phyloP scores from a whole-genome alignment of 2,113 vertebrate genomes.

The Pyxicephalus adspersus region DNA sequence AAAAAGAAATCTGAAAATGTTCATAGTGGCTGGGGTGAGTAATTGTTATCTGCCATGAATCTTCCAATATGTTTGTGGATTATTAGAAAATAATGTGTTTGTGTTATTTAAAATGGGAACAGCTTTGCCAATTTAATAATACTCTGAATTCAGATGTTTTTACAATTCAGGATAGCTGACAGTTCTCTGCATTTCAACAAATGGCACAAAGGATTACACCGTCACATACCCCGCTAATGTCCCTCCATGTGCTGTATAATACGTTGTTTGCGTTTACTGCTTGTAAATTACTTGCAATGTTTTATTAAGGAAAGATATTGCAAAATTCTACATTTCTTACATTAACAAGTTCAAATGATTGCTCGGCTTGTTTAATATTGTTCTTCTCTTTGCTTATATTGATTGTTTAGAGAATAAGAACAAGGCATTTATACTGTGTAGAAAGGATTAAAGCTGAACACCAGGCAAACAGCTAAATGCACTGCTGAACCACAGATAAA shows the following conservation, averaged over 20 bases:
- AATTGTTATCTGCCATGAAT: slow-evolving; percentile 44
- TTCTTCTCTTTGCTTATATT: background rate
- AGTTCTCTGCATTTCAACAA: slow-evolving; percentile 40
- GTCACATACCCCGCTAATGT: slow-evolving; percentile 25
- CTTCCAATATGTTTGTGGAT: slow-evolving; percentile 28
- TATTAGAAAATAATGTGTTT: slow-evolving; percentile 46
- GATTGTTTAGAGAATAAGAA: slow-evolving; percentile 18
- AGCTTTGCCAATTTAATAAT: slow-evolving; percentile 47
- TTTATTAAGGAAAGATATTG: slow-evolving; percentile 27
- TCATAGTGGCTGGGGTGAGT: slow-evolving; percentile 17
- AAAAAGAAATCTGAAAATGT: slow-evolving; percentile 40
- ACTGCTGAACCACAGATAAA: too few species aligned
- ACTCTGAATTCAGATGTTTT: slow-evolving; percentile 15
- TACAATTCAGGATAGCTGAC: slow-evolving; percentile 11
- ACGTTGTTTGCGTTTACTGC: background rate
- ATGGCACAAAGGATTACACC: slow-evolving; percentile 36
- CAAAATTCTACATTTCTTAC: slow-evolving; percentile 36
- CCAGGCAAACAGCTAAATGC: background rate
- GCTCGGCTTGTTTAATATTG: background rate
- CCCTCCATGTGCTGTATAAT: slow-evolving; percentile 22
- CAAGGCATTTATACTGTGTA: background rate
- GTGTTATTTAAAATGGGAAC: slow-evolving; percentile 45
- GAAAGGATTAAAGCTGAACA: background rate
- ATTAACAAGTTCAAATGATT: slow-evolving; percentile 40
- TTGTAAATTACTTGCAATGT: slow-evolving; percentile 38